Base-by-base conservation (phyloP, 1,140 invertebrate genomes). In the Dendroctonus ponderosae region DNA sequence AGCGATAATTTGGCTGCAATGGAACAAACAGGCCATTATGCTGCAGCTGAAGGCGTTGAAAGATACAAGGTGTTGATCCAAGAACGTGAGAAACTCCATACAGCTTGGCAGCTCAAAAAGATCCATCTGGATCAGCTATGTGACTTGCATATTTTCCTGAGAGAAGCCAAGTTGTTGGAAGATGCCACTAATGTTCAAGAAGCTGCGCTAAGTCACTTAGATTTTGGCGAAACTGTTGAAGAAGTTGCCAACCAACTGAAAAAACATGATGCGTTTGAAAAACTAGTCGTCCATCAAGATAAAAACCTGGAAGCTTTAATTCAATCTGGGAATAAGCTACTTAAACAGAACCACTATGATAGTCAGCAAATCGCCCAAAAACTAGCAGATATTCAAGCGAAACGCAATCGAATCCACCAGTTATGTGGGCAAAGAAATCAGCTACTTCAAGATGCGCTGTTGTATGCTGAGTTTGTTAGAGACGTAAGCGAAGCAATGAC, bases 321-420 rank as follows among this genome's bases (percentile, higher is more conserved):
- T 15, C 88, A 93, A 76, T 90, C 91, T 44, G 94, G 97, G 74
- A 93, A 93, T 26, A 94, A 97, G 76, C 85, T 99, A 58, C 81
- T 98, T 6, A 85, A 90, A 52, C 93, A 95, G 76, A 91, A 93
- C 76, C 97, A 99, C 80, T 99, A 98, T 78, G 94, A 99, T 76
- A 91, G 91, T 66, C 85, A 89, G 14, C 87, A 89, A 38, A 98
- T 99, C 56, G 84, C 86, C 50, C 86, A 81, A 46, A 83, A 88
- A 66, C 79, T 95, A 7, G 80, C 84, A 26, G 87, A 90, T 67
- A 89, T 93, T 41, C 82, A 89, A 41, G 82, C 84, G 7, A 86
- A 91, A 71, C 82, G 93, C 67, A 81, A 84, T 58, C 86, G 88
- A 77, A 88, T 91, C 67, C 84, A 89, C 81, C 80, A 84, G 48